Base-by-base conservation (phyloP, 1,140 invertebrate species). In the Aphidius gifuensis region DNA sequence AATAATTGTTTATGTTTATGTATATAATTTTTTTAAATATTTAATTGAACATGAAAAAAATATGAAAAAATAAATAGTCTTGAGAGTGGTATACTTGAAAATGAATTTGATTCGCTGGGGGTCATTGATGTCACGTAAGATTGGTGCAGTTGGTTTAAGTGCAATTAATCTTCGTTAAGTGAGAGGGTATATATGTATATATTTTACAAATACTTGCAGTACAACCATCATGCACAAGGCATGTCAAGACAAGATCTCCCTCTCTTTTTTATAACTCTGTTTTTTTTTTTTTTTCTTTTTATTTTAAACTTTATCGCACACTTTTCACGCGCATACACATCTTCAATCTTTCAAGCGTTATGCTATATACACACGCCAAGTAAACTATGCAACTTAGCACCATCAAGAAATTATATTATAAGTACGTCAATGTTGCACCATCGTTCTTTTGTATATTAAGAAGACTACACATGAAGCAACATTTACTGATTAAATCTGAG, bases 211-310 rank as follows among this genome's bases (percentile, higher is more conserved):
- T 32, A 32, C 23, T 32, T 32, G 23, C 23, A 32, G 23, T 32
- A 32, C 38, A 38, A 9, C 3, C 40, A 8, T 54, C 16, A 39
- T 23, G 9, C 53, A 55, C 51, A 39, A 8, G 38, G 40, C 5
- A 23, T 9, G 9, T n/a, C 9, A 54, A 39, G 32, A 23, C 21
- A 50, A 47, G 44, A 49, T 54, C 60, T 50, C 45, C 62, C 62
- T 58, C 47, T 64, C 65, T 59, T 58, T 66, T 16, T 16, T 16
- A 16, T 16, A 16, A 16, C 66, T 65, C 65, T 64, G 32, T 66
- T 68, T 69, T 58, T 71, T 67, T 69, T 71, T 67, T 69, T 67
- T 64, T 66, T 70, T 67, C 69, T 69, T 68, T 72, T 74, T 40
- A 43, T 55, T 55, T 40, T 4, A 38, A n/a, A 43, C n/a, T 55